Percentiles rank a stretch among this genome's conserved stretches.
Evolutionary conservation across 2,888 invertebrate species (phyloP).

Genomic region (Cryptocephalus moraei): DNA sequence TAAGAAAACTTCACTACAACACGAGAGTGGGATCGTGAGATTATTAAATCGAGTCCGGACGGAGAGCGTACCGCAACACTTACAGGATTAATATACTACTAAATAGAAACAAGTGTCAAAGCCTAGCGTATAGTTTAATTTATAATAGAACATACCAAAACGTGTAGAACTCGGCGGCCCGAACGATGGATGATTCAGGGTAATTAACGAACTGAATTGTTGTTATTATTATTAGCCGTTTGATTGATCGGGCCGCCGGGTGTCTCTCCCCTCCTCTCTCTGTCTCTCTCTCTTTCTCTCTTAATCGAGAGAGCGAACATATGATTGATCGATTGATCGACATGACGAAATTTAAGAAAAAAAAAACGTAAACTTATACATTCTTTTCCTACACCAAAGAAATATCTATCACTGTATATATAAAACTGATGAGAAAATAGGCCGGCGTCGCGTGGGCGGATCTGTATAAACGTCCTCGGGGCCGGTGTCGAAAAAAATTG

Average conservation of each 20-base stretch:
- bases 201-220: slow-evolving; percentile 26
- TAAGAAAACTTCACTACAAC: no score
- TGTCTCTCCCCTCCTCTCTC: no score
- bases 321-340: slow-evolving; percentile 20
- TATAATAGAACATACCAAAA: slow-evolving; percentile 20
- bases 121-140: slow-evolving; percentile 15
- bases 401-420: slow-evolving; percentile 37
- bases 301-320: slow-evolving; percentile 10
- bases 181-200: slow-evolving; percentile 20
- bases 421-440: slow-evolving; percentile 26
- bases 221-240: neutral
- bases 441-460: slow-evolving; percentile 15
- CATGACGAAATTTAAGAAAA: slow-evolving; percentile 15
- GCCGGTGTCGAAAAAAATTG: slow-evolving; percentile 31
- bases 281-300: no score
- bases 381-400: slow-evolving; percentile 37
- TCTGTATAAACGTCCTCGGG: slow-evolving; percentile 14
- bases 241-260: no score
- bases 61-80: no score
- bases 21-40: no score
- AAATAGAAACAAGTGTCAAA: slow-evolving; percentile 20
- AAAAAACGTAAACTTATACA: slow-evolving; percentile 12
- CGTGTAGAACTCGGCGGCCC: slow-evolving; percentile 15
- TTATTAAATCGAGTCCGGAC: no score
- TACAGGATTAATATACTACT: no score